Evolutionary conservation across 2,113 vertebrate genomes (phyloP), one percentile per base, ranked within the genome.

Genomic region (Carassius auratus): DNA sequence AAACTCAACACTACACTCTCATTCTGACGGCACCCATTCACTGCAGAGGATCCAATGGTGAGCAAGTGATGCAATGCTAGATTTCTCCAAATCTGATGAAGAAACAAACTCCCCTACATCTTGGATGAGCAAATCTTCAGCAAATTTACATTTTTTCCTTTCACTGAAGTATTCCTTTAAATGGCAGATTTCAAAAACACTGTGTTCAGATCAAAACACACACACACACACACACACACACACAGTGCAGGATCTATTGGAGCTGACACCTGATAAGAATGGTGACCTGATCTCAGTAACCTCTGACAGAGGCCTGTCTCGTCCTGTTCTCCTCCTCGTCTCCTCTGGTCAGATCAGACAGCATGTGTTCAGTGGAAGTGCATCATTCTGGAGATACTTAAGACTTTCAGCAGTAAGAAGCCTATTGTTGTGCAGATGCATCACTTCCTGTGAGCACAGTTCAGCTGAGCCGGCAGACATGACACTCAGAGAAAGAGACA

Each of bases 141-240:
- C 42, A 45, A 45, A 45, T 1, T 8, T 9, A 9, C 42, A 45
- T 45, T 45, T 50, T 50, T 50, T 3, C 10, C 0, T 50, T 8
- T n/a, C n/a, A n/a, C n/a, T n/a, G n/a, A 14, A 50, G 12, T 50
- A 13, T 50, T 50, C 12, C 12, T 50, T 50, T 50, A 50, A 50
- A 50, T 50, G 74, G 48, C 19, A 23, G 50, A 42, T 12, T 42
- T 30, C 12, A 26, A 26, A 75, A 57, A 83, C 68, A 61, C 23
- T 36, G 50, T 5, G 68, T 74, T 75, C n/a, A 66, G 69, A 71
- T 64, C 10, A 74, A 64, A 45, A 81, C 77, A 62, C 68, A 85
- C 83, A 57, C 4, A 75, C 48, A 42, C 26, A 38, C 50, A 50
- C 15, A 30, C 55, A 52, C 66, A 84, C 78, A 5, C 5, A 38